phyloP scores from a whole-genome alignment of 2,113 vertebrate species.

The Chlorodrepanis virens region DNA sequence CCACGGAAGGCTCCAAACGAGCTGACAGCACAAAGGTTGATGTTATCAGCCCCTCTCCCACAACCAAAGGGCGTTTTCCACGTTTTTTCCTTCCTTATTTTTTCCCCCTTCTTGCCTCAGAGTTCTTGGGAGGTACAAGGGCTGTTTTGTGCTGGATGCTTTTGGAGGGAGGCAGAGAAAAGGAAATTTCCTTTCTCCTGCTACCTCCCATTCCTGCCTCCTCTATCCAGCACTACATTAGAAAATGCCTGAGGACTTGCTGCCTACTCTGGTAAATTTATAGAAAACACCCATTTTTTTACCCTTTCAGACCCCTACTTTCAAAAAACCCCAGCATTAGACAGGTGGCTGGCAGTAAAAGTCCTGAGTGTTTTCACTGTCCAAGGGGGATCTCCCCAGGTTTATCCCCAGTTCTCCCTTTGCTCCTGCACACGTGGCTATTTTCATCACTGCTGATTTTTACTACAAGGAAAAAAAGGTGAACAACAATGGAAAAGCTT shows the following conservation, averaged over 20 bases:
- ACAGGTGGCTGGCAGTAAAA: background rate
- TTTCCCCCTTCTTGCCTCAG: background rate
- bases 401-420: background rate
- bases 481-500: background rate
- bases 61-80: background rate
- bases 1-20: background rate
- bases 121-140: background rate
- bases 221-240: background rate
- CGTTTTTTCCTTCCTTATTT: background rate
- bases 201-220: background rate
- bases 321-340: background rate
- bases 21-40: slow-evolving; percentile 16
- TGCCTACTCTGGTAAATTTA: background rate
- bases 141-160: background rate
- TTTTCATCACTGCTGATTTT: background rate
- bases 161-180: background rate
- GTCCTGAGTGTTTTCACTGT: background rate
- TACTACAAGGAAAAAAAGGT: background rate
- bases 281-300: background rate
- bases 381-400: background rate
- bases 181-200: background rate
- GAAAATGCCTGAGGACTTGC: background rate
- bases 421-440: background rate
- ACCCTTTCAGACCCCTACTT: background rate
- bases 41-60: background rate